Percentiles rank a stretch among this genome's conserved stretches.
Conservation (phyloP, 2,888 invertebrate genomes). For the Rutpela maculata region DNA sequence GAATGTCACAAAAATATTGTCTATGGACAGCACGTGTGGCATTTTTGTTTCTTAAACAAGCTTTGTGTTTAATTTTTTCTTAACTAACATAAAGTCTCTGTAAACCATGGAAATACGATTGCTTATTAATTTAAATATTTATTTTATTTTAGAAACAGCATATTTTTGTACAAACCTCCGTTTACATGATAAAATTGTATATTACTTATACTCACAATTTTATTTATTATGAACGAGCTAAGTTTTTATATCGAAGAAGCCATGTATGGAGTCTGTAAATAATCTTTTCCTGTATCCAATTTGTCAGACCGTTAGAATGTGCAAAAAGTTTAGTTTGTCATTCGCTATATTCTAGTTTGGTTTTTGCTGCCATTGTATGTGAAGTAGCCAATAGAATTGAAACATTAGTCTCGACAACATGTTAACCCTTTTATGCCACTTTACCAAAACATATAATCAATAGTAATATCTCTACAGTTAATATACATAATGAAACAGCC, state of each 20-base stretch:
- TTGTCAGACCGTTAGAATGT: background rate
- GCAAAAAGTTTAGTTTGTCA: background rate
- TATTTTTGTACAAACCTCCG: no score
- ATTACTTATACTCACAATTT: background rate
- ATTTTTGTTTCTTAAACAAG: no score
- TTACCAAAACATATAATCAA: background rate
- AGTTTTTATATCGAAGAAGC: background rate
- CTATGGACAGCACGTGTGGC: no score
- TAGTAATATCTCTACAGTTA: background rate
- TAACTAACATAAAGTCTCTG: no score
- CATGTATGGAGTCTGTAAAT: background rate
- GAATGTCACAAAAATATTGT: no score
- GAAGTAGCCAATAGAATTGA: background rate
- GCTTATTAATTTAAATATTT: no score
- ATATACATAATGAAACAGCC: no score
- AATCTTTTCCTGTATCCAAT: background rate
- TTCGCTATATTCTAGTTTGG: background rate
- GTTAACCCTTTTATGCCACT: background rate
- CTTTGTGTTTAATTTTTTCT: no score
- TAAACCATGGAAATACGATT: no score
- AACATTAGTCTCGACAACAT: background rate
- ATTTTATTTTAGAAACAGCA: no score
- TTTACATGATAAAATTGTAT: no score
- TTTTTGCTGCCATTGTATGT: background rate
- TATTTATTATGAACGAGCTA: background rate